Evolutionary conservation across 2,113 vertebrate species (phyloP).

Genomic region (Oncorhynchus masou): DNA sequence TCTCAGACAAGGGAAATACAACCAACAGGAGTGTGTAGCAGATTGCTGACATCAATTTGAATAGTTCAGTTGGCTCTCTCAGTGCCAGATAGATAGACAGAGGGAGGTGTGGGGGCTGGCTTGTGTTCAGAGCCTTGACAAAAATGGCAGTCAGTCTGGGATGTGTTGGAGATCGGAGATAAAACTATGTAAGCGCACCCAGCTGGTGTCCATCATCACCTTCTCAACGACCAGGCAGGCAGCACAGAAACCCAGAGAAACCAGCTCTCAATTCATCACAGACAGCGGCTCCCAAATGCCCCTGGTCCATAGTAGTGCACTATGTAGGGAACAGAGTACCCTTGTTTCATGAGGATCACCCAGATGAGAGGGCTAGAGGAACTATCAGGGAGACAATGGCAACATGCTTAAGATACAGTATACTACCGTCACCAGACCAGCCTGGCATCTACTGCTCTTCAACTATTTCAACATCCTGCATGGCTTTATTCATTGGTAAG

Average conservation of each 20-base stretch:
- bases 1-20: slow-evolving; percentile 8
- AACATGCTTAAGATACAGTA: neutral
- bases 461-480: neutral
- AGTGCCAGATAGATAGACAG: neutral
- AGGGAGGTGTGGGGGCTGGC: neutral
- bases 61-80: slow-evolving; percentile 13
- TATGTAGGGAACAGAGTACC: too few relatives aligned
- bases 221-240: neutral
- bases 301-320: too few relatives aligned
- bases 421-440: neutral
- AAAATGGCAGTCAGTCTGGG: neutral
- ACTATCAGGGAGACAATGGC: neutral
- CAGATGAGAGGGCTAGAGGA: neutral
- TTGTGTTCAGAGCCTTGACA: neutral
- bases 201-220: neutral
- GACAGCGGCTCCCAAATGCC: too few relatives aligned
- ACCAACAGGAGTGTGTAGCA: slow-evolving; percentile 7
- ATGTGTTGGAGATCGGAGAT: neutral
- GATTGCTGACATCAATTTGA: slow-evolving; percentile 24
- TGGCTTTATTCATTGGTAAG: too few relatives aligned
- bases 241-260: neutral
- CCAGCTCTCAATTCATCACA: too few relatives aligned
- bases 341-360: neutral
- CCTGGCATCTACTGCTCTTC: neutral
- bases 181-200: neutral